Percentiles rank a stretch among this genome's conserved stretches.
phyloP scores from a whole-genome alignment of 2,888 invertebrate genomes.

The Nasonovia ribisnigri region DNA sequence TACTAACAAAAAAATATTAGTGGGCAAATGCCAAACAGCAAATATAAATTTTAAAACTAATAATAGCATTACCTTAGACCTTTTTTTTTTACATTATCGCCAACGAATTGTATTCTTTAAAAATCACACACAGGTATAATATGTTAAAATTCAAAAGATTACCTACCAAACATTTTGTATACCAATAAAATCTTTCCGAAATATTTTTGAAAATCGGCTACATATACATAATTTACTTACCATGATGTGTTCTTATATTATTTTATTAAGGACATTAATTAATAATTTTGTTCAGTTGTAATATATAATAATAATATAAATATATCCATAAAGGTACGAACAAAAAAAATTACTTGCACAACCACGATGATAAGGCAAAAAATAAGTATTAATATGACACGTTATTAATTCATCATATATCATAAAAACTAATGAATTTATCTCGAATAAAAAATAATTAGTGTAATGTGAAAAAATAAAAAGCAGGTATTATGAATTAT shows the following conservation, averaged over 20 bases:
- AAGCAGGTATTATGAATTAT: not conserved
- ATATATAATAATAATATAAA: not conserved
- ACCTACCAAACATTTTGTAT: not conserved
- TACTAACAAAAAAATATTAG: not conserved
- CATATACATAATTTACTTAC: not conserved
- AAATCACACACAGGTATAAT: not conserved
- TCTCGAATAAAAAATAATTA: not conserved
- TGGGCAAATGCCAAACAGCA: not conserved
- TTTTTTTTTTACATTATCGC: not conserved
- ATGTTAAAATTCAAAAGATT: not conserved
- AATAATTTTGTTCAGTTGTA: not conserved
- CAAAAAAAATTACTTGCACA: not conserved
- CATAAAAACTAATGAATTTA: not conserved
- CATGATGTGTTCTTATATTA: not conserved
- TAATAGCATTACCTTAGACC: not conserved
- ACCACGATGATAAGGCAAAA: not conserved
- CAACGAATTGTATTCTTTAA: not conserved
- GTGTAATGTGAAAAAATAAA: not conserved
- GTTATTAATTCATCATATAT: not conserved
- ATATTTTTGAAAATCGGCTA: not conserved
- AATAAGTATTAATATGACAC: not conserved
- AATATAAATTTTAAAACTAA: not conserved
- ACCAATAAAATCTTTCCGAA: not conserved
- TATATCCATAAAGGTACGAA: not conserved
- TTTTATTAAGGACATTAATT: not conserved